Evolutionary conservation across 92 coral and sea anemone genomes (phyloP).

Genomic region (Phymanthus crucifer): DNA sequence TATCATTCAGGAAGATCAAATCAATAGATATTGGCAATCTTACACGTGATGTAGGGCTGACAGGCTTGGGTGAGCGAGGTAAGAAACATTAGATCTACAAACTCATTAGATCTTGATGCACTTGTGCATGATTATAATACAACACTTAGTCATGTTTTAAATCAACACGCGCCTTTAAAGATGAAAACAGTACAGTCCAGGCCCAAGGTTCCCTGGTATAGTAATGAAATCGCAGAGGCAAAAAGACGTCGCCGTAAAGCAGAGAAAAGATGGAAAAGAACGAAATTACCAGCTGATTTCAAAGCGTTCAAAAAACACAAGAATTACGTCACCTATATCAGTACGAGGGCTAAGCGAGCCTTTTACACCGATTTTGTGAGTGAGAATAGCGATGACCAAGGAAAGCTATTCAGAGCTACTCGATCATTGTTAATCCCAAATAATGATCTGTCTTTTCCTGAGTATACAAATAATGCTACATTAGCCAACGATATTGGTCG

Average conservation of each 20-base stretch:
- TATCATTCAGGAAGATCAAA: slow-evolving; percentile 31
- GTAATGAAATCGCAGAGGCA: slow-evolving; percentile 55
- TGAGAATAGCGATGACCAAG: slow-evolving; percentile 32
- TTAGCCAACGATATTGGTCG: no score
- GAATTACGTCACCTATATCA: slow-evolving; percentile 38
- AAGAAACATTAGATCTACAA: slow-evolving; percentile 17
- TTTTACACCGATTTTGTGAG: slow-evolving; percentile 49
- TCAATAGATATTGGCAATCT: slow-evolving; percentile 26
- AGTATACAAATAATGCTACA: no score
- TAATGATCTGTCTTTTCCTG: background rate
- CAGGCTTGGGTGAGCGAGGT: slow-evolving; percentile 26
- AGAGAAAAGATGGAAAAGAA: slow-evolving; percentile 39
- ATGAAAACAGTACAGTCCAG: slow-evolving; percentile 57
- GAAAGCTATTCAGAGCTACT: background rate
- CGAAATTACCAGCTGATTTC: slow-evolving; percentile 27
- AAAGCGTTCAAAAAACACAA: slow-evolving; percentile 21
- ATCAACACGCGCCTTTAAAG: slow-evolving; percentile 52
- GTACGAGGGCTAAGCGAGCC: slow-evolving; percentile 43
- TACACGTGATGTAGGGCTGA: slow-evolving; percentile 15
- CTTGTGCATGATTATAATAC: background rate
- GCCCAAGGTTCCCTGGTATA: slow-evolving; percentile 64
- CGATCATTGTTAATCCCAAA: background rate
- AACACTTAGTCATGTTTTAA: slow-evolving; percentile 6
- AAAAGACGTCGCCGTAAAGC: slow-evolving; percentile 44
- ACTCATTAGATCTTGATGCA: slow-evolving; percentile 27